Evolutionary conservation across 2,888 invertebrate species (phyloP).

Genomic region (Oscheius sp.): DNA sequence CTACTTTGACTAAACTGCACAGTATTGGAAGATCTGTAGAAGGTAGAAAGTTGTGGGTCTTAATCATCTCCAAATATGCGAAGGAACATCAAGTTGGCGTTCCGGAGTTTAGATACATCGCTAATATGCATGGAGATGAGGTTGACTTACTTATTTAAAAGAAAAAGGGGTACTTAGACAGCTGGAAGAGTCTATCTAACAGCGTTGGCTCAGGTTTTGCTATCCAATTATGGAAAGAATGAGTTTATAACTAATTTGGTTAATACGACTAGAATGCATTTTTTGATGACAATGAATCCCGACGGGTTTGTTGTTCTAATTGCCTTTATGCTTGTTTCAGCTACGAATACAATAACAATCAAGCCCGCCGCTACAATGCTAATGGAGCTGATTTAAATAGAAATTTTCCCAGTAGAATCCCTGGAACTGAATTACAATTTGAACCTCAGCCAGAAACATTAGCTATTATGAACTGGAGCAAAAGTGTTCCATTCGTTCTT

Average conservation of each 20-base stretch:
- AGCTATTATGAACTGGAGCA: constrained; percentile 70
- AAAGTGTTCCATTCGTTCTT: constrained; percentile 62
- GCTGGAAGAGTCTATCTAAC: constrained; percentile 84
- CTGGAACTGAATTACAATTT: neutral
- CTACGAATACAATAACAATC: too few species aligned
- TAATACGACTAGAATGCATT: constrained; percentile 85
- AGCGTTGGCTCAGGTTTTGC: constrained; percentile 84
- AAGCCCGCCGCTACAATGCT: constrained; percentile 77
- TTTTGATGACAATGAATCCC: constrained; percentile 97
- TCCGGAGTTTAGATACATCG: constrained; percentile 91
- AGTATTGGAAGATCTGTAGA: constrained; percentile 85
- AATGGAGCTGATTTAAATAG: constrained; percentile 85
- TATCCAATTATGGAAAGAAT: constrained; percentile 83
- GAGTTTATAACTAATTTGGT: constrained; percentile 81
- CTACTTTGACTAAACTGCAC: constrained; percentile 70
- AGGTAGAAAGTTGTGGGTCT: constrained; percentile 84
- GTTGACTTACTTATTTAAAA: constrained; percentile 70
- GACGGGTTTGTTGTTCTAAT: constrained; percentile 81
- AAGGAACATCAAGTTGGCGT: constrained; percentile 81
- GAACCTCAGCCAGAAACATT: constrained; percentile 69
- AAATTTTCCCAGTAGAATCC: constrained; percentile 85
- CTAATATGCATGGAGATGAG: constrained; percentile 96
- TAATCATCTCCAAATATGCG: constrained; percentile 85
- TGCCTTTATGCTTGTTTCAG: too few species aligned
- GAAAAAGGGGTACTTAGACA: constrained; percentile 58